Percentiles rank a stretch among this genome's conserved stretches.
Conservation (phyloP, 2,888 invertebrate genomes). For the Bimastos eiseni region DNA sequence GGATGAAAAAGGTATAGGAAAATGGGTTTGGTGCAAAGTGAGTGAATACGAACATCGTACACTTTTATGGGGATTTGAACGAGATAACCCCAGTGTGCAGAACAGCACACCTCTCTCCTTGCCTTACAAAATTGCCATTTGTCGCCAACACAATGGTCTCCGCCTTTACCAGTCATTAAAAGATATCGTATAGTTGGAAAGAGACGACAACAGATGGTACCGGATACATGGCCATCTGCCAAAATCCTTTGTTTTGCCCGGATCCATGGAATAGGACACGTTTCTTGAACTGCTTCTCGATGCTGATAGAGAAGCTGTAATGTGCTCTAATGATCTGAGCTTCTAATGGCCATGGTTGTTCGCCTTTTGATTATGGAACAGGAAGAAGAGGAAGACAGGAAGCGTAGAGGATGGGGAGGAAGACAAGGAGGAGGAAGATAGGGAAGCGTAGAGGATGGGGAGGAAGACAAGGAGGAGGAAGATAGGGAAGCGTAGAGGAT, state of each 20-base stretch:
- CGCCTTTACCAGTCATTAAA: neutral
- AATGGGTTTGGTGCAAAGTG: too few species aligned
- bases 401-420: slow-evolving; percentile 24
- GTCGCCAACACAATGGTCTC: neutral
- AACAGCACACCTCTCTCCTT: too few species aligned
- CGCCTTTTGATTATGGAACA: neutral
- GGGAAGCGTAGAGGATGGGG: neutral
- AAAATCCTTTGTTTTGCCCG: neutral
- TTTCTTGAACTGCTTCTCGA: neutral
- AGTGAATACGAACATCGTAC: neutral
- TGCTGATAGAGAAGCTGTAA: neutral
- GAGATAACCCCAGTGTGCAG: too few species aligned
- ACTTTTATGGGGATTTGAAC: too few species aligned
- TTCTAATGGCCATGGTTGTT: neutral
- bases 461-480: neutral
- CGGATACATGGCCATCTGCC: neutral
- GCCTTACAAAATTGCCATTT: neutral
- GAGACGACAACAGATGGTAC: neutral
- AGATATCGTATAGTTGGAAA: neutral
- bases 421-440: too few species aligned
- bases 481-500: neutral
- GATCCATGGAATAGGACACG: neutral
- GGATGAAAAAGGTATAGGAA: too few species aligned
- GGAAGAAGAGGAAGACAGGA: slow-evolving; percentile 32
- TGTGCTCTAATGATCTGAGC: neutral